A percentile compares a stretch with the other conserved stretches of the same genome.
Conservation (phyloP, 2,797 vertebrate species). For the Agapornis canus region DNA sequence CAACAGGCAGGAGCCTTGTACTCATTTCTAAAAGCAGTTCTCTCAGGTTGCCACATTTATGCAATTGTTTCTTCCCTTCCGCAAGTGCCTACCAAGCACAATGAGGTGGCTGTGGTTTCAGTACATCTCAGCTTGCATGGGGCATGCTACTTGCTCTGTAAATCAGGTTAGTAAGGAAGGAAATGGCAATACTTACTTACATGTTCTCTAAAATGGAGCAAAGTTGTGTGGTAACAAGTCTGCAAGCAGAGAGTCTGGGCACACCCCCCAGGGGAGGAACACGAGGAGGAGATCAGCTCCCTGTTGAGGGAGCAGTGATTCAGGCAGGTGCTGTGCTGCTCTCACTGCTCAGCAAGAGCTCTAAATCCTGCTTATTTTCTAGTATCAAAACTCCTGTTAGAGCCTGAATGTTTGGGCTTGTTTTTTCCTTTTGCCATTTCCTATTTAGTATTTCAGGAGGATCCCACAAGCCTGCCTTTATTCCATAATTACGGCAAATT, state of each 20-base stretch:
- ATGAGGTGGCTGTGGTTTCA: not conserved
- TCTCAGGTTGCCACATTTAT: not conserved
- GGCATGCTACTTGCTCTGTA: not conserved
- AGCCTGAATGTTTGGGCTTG: not conserved
- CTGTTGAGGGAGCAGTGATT: not conserved
- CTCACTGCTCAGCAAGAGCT: not conserved
- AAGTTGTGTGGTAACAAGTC: not conserved
- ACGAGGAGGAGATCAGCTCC: not conserved
- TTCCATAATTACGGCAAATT: no score
- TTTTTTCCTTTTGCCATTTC: not conserved
- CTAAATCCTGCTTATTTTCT: not conserved
- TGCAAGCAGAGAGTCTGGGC: not conserved
- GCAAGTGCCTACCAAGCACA: not conserved
- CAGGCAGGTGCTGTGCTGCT: not conserved
- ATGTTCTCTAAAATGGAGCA: not conserved
- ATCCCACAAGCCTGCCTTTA: not conserved
- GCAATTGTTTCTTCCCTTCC: not conserved
- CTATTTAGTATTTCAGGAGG: not conserved
- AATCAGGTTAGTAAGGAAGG: not conserved
- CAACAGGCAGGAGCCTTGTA: not conserved
- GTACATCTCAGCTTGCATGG: not conserved
- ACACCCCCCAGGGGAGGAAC: not conserved
- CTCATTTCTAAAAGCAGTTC: not conserved
- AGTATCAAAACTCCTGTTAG: not conserved
- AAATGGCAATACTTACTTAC: not conserved